Conservation (phyloP, 2,113 vertebrate species). For the Edolisoma coerulescens region DNA sequence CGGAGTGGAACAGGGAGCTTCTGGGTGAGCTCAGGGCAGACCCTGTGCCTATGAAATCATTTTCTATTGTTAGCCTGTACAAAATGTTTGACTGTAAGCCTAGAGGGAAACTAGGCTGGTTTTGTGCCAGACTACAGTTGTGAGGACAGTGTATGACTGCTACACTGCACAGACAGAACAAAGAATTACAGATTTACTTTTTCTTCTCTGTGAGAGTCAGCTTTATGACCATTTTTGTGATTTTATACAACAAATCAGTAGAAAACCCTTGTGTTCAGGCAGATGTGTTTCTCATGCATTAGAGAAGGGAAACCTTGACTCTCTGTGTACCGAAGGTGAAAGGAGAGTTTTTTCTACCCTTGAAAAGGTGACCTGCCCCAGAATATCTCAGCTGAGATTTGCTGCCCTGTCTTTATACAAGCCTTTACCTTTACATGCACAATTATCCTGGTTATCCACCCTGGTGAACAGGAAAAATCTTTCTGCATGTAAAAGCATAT, state of each 20-base stretch:
- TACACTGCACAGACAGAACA: not conserved
- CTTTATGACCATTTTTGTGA: not conserved
- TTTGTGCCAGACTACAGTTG: not conserved
- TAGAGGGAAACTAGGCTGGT: not conserved
- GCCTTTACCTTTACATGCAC: not conserved
- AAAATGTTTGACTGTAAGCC: conserved; percentile 49
- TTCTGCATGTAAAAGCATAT: not conserved
- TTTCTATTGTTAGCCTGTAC: conserved; percentile 51
- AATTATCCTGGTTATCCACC: not conserved
- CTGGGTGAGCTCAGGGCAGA: conserved; percentile 37
- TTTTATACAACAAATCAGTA: not conserved
- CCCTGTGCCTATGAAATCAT: conserved; percentile 53
- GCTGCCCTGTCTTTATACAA: not conserved
- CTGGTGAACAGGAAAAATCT: not conserved
- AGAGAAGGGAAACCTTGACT: not conserved
- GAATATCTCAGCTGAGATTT: not conserved
- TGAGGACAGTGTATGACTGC: not conserved
- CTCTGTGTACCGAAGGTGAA: not conserved
- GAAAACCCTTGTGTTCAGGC: not conserved
- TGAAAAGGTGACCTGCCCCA: not conserved
- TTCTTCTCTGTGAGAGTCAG: not conserved
- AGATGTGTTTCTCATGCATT: not conserved
- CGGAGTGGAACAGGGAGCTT: not conserved
- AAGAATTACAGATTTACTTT: not conserved
- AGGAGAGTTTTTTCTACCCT: not conserved